A percentile compares a stretch with the other conserved stretches of the same genome.
Evolutionary conservation across 2,113 vertebrate genomes (phyloP).

Genomic region (Ciconia maguari): DNA sequence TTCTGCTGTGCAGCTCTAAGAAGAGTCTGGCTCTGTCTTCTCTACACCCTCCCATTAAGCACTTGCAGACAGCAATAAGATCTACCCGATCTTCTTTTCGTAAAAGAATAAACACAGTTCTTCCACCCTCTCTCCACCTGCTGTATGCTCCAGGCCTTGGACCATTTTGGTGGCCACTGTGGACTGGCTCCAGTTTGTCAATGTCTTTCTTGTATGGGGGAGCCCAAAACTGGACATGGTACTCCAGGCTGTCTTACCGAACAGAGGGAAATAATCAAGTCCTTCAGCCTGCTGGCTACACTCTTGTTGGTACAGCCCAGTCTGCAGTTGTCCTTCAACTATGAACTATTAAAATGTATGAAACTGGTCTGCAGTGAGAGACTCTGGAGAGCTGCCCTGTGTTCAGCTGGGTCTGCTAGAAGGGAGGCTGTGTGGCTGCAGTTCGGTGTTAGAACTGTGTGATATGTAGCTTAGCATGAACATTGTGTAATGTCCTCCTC

Average conservation of each 20-base stretch:
- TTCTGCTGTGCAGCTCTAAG: not conserved
- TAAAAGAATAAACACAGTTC: not conserved
- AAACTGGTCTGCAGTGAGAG: not conserved
- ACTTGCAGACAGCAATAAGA: not conserved
- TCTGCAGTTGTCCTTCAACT: not conserved
- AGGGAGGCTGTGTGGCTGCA: not conserved
- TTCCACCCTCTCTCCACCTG: not conserved
- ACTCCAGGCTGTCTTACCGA: not conserved
- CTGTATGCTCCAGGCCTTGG: not conserved
- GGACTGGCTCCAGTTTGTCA: not conserved
- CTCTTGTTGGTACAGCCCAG: not conserved
- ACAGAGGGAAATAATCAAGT: not conserved
- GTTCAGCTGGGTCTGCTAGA: not conserved
- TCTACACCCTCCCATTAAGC: not conserved
- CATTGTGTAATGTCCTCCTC: fast-evolving
- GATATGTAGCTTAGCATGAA: not conserved
- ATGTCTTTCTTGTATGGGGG: not conserved
- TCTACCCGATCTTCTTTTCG: not conserved
- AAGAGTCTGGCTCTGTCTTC: not conserved
- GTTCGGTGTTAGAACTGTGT: not conserved
- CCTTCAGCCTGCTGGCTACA: not conserved
- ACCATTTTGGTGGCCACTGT: not conserved
- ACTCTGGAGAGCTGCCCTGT: not conserved
- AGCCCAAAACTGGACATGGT: not conserved
- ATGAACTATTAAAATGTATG: not conserved